Base-by-base conservation (phyloP, 2,888 invertebrate species). In the Drosophila atripex region DNA sequence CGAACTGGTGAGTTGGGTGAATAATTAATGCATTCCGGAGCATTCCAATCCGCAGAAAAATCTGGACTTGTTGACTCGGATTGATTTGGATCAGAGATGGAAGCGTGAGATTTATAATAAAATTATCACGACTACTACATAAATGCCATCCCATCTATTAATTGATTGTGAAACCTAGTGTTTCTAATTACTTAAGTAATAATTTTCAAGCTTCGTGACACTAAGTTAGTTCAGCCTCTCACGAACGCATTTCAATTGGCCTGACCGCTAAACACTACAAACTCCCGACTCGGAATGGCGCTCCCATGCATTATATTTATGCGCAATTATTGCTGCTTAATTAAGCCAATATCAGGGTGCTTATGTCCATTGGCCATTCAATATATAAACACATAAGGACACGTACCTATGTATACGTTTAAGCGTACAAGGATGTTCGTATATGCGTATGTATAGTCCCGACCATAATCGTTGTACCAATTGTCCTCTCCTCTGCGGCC, bases 291-390 rank as follows among this genome's bases (percentile, higher is more conserved):
- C 49, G 49, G 58, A 69, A 58, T 43, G 47, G 65, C 49, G 32
- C 39, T 69, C 23, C 49, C 21, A 39, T 68, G 68, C 63, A 78
- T 78, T 75, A 75, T 85, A 80, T 84, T 84, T 79, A 82, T 82
- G 69, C 69, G 75, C 83, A 85, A 84, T 88, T 88, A 84, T 80
- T 86, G 74, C 80, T 71, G 78, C 78, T 83, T 88, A 88, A 84
- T 84, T 84, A 88, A 84, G 77, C 80, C 73, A 77, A 74, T 74
- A 77, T 76, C 70, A 35, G 59, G 64, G 43, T 71, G 65, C 65
- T 61, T 61, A 75, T 65, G 66, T 61, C 46, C 77, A 64, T 80
- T 60, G 63, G 52, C 71, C 76, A 58, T 76, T 76, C 63, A 56
- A 53, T 14, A 52, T 49, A 55, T 63, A 51, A 46, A 25, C 30